Conservation (phyloP, 2,888 invertebrate species). For the Spodoptera littoralis region DNA sequence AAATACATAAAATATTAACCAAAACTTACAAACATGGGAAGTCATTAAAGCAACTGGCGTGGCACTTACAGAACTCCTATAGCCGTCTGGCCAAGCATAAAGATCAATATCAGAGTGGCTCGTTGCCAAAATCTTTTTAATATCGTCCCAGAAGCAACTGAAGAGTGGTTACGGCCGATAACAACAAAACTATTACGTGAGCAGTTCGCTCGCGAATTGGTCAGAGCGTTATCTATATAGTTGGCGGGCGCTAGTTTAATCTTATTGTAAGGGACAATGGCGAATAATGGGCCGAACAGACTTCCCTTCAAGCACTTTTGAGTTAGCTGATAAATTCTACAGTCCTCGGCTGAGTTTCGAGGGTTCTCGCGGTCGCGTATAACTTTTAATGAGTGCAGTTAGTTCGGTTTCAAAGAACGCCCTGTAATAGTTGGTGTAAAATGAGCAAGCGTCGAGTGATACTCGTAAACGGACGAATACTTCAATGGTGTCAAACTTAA, state of each 20-base stretch:
- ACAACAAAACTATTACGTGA: constrained; percentile 87
- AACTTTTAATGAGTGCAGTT: constrained; percentile 85
- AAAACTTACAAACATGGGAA: constrained; percentile 85
- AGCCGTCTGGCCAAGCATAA: constrained; percentile 86
- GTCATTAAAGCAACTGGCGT: constrained; percentile 85
- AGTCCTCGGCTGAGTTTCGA: constrained; percentile 73
- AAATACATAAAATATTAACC: constrained; percentile 79
- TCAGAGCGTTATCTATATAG: constrained; percentile 74
- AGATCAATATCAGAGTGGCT: constrained; percentile 88
- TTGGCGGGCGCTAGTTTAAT: constrained; percentile 78
- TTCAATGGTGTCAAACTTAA: constrained; percentile 32
- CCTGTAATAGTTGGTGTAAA: constrained; percentile 69
- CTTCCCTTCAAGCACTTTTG: constrained; percentile 79
- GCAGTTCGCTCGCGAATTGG: constrained; percentile 79
- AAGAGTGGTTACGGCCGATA: constrained; percentile 85
- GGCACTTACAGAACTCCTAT: constrained; percentile 83
- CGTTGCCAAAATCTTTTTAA: constrained; percentile 88
- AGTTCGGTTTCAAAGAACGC: constrained; percentile 76
- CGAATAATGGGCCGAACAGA: constrained; percentile 78
- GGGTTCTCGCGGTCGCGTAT: constrained; percentile 75
- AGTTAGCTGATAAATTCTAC: constrained; percentile 81
- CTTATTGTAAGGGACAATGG: constrained; percentile 84
- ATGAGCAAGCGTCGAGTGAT: constrained; percentile 63
- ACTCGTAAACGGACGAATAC: constrained; percentile 46
- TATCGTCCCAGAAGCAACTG: constrained; percentile 84